Evolutionary conservation across 37 sponge, comb jelly and placozoan species (phyloP).

Genomic region (Haliclona indistincta): DNA sequence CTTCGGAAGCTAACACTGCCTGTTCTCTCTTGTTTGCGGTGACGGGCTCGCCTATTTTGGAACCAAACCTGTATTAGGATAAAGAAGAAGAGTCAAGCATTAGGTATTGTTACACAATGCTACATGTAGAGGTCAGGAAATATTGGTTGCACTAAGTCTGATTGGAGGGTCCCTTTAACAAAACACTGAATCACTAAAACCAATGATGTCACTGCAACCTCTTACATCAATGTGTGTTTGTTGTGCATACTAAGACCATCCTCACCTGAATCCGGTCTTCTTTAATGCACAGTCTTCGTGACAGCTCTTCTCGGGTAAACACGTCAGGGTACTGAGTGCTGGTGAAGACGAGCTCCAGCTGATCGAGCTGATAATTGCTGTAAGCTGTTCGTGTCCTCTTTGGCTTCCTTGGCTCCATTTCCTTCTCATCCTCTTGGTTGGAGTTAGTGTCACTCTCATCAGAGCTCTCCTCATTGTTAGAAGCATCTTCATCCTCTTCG

Average conservation of each 20-base stretch:
- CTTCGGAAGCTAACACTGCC: slow-evolving; percentile 62
- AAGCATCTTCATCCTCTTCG: too few species aligned
- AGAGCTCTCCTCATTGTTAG: slow-evolving; percentile 4
- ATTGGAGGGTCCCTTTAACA: too few species aligned
- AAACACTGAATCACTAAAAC: too few species aligned
- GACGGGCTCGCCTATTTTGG: slow-evolving; percentile 71
- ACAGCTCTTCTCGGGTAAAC: slow-evolving; percentile 57
- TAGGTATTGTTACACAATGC: too few species aligned
- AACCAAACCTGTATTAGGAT: slow-evolving; percentile 68
- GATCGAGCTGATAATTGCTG: slow-evolving; percentile 57
- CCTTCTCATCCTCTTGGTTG: not conserved
- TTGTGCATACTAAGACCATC: too few species aligned
- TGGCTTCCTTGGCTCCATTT: slow-evolving; percentile 44
- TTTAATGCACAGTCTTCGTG: slow-evolving; percentile 48
- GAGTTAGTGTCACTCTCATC: not conserved
- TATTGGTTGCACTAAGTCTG: too few species aligned
- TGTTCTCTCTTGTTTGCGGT: slow-evolving; percentile 74
- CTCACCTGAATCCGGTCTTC: slow-evolving; percentile 69
- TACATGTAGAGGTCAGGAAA: too few species aligned
- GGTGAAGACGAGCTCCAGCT: slow-evolving; percentile 61
- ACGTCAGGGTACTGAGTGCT: slow-evolving; percentile 79
- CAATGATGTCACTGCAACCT: too few species aligned
- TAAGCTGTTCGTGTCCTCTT: slow-evolving; percentile 70
- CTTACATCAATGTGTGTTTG: too few species aligned
- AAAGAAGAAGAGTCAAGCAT: not conserved